phyloP scores from a whole-genome alignment of 2,113 vertebrate species.

The Opisthocomus hoazin region DNA sequence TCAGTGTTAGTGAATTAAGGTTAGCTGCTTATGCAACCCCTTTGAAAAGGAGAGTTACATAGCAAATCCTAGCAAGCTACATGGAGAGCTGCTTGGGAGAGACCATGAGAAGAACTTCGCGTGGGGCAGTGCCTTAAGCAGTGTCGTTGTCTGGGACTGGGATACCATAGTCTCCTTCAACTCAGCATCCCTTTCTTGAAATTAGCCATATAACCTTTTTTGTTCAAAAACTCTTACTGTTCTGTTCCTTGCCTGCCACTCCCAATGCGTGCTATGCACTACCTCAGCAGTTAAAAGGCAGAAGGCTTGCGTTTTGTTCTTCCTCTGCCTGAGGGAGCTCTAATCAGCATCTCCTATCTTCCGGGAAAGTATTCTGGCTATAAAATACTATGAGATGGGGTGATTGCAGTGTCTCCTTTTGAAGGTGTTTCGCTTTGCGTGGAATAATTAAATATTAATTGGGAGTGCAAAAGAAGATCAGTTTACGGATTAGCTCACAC shows the following conservation, averaged over 20 bases:
- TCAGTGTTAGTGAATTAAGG: not conserved
- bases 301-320: not conserved
- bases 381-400: constrained; percentile 31
- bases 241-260: constrained; percentile 7
- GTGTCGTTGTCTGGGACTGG: not conserved
- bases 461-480: not conserved
- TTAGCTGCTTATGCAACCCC: not conserved
- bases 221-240: not conserved
- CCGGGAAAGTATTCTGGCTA: constrained; percentile 44
- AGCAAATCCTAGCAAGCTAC: not conserved
- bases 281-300: constrained; percentile 46
- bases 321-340: constrained; percentile 45
- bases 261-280: not conserved
- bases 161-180: not conserved
- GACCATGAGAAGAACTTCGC: not conserved
- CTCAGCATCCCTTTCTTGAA: not conserved
- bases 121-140: not conserved
- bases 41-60: not conserved
- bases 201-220: not conserved
- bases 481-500: not conserved
- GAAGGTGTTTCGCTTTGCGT: not conserved
- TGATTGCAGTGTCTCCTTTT: not conserved
- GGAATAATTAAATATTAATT: constrained; percentile 57
- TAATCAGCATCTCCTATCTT: constrained; percentile 50
- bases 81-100: not conserved